These are phyloP conservation scores for Lagenorhynchus albirostris DNA, from an alignment of 2,113 vertebrate species.

Conservation along the genomic window DNA sequence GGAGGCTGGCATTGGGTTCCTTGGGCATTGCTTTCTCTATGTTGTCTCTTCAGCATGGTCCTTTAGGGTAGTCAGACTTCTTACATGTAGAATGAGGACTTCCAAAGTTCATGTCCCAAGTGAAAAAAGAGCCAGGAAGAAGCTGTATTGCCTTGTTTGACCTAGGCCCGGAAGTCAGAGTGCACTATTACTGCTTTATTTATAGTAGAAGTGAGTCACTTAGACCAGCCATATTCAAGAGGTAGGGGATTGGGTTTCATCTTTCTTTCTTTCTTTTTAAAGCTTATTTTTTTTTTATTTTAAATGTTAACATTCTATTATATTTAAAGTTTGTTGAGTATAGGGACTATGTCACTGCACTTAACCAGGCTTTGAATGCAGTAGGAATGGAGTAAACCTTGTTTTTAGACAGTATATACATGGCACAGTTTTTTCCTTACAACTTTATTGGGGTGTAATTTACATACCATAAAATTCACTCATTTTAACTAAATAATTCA, in stretches of 20 bases:
- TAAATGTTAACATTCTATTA: neutral
- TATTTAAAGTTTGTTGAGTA: neutral
- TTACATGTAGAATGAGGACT: neutral
- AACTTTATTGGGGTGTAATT: neutral
- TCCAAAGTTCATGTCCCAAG: neutral
- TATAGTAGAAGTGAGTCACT: neutral
- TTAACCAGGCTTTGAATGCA: neutral
- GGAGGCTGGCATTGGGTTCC: neutral
- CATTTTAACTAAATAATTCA: neutral
- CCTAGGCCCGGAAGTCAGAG: neutral
- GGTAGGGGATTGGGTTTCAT: neutral
- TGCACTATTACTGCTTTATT: neutral
- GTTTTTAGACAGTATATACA: neutral
- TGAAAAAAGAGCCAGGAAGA: neutral
- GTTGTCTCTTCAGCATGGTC: neutral
- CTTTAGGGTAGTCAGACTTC: neutral
- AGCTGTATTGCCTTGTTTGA: neutral
- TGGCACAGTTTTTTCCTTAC: neutral
- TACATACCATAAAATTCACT: neutral
- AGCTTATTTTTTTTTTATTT: neutral
- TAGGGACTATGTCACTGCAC: neutral
- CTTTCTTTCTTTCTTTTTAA: neutral
- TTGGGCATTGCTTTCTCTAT: neutral
- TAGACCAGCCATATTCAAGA: neutral
- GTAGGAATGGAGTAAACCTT: neutral